phyloP scores from a whole-genome alignment of 2,797 vertebrate genomes.

The Artibeus lituratus region DNA sequence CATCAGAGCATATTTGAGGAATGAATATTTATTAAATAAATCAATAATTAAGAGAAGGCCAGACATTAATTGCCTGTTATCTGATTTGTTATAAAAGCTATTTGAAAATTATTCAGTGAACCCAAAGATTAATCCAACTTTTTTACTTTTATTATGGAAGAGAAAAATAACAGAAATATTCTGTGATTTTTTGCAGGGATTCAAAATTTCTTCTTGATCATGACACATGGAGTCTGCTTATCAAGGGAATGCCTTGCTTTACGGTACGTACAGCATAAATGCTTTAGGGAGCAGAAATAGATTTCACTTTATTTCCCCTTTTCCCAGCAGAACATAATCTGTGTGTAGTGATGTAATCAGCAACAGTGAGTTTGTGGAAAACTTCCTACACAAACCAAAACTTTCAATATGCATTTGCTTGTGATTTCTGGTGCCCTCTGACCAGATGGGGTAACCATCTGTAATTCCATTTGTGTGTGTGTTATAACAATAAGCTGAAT shows the following conservation, averaged over 20 bases:
- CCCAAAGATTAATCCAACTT: neutral
- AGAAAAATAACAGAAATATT: neutral
- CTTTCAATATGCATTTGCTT: neutral
- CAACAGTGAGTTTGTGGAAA: constrained; percentile 26
- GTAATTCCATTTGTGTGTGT: neutral
- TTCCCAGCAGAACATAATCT: constrained; percentile 34
- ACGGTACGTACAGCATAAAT: neutral
- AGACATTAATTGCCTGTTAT: neutral
- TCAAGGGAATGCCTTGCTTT: neutral
- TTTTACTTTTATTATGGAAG: neutral
- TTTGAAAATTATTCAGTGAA: neutral
- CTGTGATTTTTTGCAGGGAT: neutral
- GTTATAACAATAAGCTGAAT: neutral
- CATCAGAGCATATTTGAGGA: neutral
- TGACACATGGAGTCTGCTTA: neutral
- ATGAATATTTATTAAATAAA: constrained; percentile 38
- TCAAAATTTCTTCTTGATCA: neutral
- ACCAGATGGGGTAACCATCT: neutral
- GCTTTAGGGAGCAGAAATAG: constrained; percentile 21
- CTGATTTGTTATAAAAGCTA: neutral
- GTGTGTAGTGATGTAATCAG: constrained; percentile 50
- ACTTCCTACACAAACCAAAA: constrained; percentile 46
- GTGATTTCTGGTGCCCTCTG: neutral
- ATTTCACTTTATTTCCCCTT: neutral
- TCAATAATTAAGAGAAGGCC: neutral